Evolutionary conservation across 64 coral and sea anemone species (phyloP).

Genomic region (Montipora cactus): DNA sequence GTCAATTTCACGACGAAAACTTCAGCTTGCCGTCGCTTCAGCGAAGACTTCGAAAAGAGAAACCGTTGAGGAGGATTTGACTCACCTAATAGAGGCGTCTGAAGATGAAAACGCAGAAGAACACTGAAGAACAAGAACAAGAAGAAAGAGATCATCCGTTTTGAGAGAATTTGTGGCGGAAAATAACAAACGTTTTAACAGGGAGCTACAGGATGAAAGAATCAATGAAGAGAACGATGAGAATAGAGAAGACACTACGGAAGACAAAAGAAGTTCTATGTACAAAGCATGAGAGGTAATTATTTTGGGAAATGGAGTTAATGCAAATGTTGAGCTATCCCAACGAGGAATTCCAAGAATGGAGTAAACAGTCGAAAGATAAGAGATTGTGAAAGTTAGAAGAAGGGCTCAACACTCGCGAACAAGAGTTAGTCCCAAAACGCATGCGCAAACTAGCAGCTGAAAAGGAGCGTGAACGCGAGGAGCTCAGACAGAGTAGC

Average conservation of each 20-base stretch:
- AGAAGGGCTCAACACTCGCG: no score
- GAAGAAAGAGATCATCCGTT: background rate
- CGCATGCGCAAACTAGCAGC: no score
- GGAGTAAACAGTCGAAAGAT: background rate
- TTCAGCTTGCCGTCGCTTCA: no score
- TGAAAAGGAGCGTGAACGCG: constrained; percentile 29
- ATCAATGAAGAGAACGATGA: background rate
- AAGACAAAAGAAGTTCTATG: background rate
- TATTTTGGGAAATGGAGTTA: background rate
- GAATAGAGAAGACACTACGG: background rate
- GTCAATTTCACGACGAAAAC: no score
- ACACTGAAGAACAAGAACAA: background rate
- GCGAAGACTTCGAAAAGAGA: no score
- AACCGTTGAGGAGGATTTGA: background rate
- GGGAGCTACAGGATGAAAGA: background rate
- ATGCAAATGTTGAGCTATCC: background rate
- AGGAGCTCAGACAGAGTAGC: constrained; percentile 41
- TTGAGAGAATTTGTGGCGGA: background rate
- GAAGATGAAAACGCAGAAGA: background rate
- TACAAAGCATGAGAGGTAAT: background rate
- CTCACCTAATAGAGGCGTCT: background rate
- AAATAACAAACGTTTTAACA: background rate
- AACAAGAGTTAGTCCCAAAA: background rate
- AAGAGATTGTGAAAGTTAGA: background rate
- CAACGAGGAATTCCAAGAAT: background rate